A percentile compares a stretch with the other conserved stretches of the same genome.
These are phyloP conservation scores for Phrynosoma blainvillii DNA, from an alignment of 2,113 vertebrate species.

Conservation along the genomic window DNA sequence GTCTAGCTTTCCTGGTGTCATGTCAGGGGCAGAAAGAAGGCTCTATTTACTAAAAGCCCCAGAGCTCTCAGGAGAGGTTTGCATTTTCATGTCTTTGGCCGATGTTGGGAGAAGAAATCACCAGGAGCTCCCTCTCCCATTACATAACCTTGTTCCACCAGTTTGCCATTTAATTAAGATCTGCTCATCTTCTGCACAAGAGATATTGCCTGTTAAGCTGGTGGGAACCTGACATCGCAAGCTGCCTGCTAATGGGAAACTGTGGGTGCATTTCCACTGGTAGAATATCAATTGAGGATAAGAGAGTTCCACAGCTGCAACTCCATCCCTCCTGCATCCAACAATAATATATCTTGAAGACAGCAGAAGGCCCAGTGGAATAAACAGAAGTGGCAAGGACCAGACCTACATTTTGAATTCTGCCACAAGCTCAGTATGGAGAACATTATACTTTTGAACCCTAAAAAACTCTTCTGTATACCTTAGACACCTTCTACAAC, in stretches of 20 bases:
- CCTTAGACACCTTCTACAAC: no score
- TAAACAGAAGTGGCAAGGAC: no score
- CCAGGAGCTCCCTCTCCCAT: neutral
- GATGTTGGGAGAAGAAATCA: neutral
- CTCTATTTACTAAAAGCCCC: neutral
- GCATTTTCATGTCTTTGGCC: no score
- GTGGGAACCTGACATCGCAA: neutral
- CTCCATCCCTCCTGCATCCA: neutral
- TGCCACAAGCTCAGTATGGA: neutral
- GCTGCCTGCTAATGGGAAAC: neutral
- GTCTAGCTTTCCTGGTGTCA: no score
- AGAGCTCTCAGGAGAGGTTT: neutral
- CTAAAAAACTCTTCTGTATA: neutral
- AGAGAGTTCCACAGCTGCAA: neutral
- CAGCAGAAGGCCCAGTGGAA: neutral
- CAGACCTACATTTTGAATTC: no score
- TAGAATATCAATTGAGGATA: neutral
- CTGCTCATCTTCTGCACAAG: neutral
- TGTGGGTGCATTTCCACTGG: no score
- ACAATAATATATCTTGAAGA: neutral
- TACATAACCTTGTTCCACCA: constrained; percentile 1
- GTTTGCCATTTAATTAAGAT: neutral
- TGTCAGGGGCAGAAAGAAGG: neutral
- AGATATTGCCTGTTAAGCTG: neutral
- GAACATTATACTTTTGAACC: neutral